Evolutionary conservation across 2,113 vertebrate genomes (phyloP), one percentile per base, ranked within the genome.

Genomic region (Saguinus midas): DNA sequence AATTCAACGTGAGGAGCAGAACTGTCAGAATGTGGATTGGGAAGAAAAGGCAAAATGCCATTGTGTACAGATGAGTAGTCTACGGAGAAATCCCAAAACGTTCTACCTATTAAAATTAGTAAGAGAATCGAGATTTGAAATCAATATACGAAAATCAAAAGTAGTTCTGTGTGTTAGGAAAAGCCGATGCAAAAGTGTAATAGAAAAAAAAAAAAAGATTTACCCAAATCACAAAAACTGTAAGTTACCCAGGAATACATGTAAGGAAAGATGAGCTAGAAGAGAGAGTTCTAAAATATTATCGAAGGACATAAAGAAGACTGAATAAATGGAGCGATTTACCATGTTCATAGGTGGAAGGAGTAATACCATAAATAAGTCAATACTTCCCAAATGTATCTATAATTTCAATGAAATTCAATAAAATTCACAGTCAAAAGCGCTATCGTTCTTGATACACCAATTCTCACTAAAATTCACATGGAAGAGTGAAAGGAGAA

Each of bases 241-340:
- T 8, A 27, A 50, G 27, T 37, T 25, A 12, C 37, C 78, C 29
- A 7, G 18, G 50, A 43, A 57, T 61, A 75, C 89, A 70, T 64
- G 87, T 88, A 40, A 79, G 82, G 29, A 55, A 61, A n/a, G 14
- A 32, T 37, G 78, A 95, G 70, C 70, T 75, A 80, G 90, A 29
- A 86, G 81, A 76, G 57, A 57, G 13, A 43, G 61, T 43, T 48
- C 72, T 27, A 75, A 86, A 61, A 20, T 72, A 13, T 35, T 40
- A 45, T 27, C 7, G 61, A 55, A 10, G 70, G 35, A 9, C 25
- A 35, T 68, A 21, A 66, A 50, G 78, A 55, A 43, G 50, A 6
- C 9, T 0, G n/a, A 73, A 27, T n/a, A 5, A 14, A 37, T 8
- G 21, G 14, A 5, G 5, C 1, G 1, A 23, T 3, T 12, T 5